Conservation (phyloP, 2,113 vertebrate species). For the Girardinichthys multiradiatus region DNA sequence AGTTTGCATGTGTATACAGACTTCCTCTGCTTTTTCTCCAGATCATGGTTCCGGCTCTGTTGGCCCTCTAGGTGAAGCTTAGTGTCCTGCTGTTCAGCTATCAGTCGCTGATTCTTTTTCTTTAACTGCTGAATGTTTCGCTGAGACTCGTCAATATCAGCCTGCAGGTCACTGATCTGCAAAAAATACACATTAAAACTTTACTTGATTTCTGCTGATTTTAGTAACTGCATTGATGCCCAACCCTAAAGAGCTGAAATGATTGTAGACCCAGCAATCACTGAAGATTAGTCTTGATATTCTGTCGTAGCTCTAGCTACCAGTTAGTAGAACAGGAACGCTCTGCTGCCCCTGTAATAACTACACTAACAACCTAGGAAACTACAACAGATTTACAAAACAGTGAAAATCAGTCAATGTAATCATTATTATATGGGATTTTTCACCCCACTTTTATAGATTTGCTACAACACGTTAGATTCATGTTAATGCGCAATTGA, state of each 20-base stretch:
- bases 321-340: too few species aligned
- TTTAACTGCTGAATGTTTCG: constrained; percentile 89
- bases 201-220: neutral
- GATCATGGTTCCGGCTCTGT: constrained; percentile 94
- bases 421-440: too few species aligned
- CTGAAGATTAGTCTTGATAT: neutral
- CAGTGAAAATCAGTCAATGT: too few species aligned
- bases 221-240: neutral
- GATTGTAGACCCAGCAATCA: too few species aligned
- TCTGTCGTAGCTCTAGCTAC: neutral
- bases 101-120: constrained; percentile 93
- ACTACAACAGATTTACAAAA: too few species aligned
- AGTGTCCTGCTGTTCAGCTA: constrained; percentile 94
- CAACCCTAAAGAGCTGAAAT: neutral
- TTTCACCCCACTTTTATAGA: too few species aligned
- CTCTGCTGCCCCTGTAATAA: too few species aligned
- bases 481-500: too few species aligned
- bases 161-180: constrained; percentile 91
- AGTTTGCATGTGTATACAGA: constrained; percentile 64
- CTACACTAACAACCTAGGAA: too few species aligned
- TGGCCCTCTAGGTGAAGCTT: constrained; percentile 97
- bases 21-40: constrained; percentile 99
- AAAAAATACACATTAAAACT: neutral
- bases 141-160: constrained; percentile 88
- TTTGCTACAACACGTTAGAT: too few species aligned